These are phyloP conservation scores for Drosophila micromelanica DNA, from an alignment of 1,140 invertebrate genomes.

Conservation along the genomic window DNA sequence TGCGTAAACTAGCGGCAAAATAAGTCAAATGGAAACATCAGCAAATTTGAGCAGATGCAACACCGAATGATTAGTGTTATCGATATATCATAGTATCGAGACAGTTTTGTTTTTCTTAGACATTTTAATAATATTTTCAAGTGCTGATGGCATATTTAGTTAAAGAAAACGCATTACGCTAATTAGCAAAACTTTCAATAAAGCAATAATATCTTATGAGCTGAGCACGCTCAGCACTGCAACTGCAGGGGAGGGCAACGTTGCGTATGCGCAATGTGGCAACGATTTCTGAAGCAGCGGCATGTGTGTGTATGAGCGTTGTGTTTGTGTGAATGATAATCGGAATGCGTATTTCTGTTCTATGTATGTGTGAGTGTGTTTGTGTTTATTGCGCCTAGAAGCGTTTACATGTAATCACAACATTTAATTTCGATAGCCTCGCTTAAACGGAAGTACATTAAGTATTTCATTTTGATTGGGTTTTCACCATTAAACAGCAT, in stretches of 20 bases:
- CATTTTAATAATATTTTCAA: constrained; percentile 70
- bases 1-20: constrained; percentile 23
- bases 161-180: constrained; percentile 20
- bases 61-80: constrained; percentile 30
- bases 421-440: constrained; percentile 68
- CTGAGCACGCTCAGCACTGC: constrained; percentile 30
- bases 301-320: constrained; percentile 26
- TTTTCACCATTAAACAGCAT: constrained; percentile 24
- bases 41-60: constrained; percentile 59
- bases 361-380: constrained; percentile 32
- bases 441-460: constrained; percentile 32
- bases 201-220: background rate
- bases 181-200: constrained; percentile 79
- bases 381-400: constrained; percentile 65
- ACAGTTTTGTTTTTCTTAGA: constrained; percentile 19
- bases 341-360: constrained; percentile 4
- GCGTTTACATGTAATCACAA: constrained; percentile 76
- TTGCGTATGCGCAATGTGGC: constrained; percentile 64
- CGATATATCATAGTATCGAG: constrained; percentile 24
- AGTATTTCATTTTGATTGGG: constrained; percentile 25
- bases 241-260: constrained; percentile 29
- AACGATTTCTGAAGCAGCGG: constrained; percentile 38
- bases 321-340: constrained; percentile 28
- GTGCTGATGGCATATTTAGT: constrained; percentile 68
- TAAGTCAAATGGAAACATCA: constrained; percentile 41